These are phyloP conservation scores for Borostomias antarcticus DNA, from an alignment of 2,797 vertebrate species.

Conservation along the genomic window DNA sequence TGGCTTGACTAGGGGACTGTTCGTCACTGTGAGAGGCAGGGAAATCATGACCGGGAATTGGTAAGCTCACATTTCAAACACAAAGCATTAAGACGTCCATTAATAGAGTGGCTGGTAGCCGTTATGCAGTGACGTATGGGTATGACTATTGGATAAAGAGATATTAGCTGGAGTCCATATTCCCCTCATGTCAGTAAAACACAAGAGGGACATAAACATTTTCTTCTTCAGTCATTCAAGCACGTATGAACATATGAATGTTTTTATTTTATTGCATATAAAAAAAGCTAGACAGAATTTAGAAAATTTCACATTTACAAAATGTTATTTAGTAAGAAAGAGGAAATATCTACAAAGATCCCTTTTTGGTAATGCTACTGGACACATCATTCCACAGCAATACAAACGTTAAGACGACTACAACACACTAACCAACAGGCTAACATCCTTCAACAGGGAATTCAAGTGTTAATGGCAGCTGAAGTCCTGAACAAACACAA, in stretches of 20 bases:
- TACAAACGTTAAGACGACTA: background rate
- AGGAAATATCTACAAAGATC: slow-evolving; percentile 13
- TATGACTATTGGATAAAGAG: background rate
- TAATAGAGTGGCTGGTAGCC: background rate
- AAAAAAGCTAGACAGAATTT: slow-evolving; percentile 9
- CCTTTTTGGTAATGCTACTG: slow-evolving; percentile 15
- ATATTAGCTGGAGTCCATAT: background rate
- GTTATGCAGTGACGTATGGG: background rate
- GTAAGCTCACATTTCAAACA: background rate
- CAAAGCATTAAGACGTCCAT: background rate
- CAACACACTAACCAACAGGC: background rate
- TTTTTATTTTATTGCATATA: slow-evolving; percentile 8
- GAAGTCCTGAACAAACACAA: no score
- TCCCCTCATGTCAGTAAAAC: background rate
- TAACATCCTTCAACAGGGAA: slow-evolving; percentile 7
- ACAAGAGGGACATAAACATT: background rate
- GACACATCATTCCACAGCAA: background rate
- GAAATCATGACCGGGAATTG: background rate
- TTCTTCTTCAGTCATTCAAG: no score
- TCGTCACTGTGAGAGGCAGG: background rate
- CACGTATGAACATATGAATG: no score
- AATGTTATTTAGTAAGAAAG: background rate
- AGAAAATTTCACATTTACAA: slow-evolving; percentile 19
- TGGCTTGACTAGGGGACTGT: background rate
- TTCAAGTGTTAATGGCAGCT: background rate